These are phyloP conservation scores for Cryptocheilus praepositus DNA, from an alignment of 2,888 invertebrate species.

Conservation along the genomic window DNA sequence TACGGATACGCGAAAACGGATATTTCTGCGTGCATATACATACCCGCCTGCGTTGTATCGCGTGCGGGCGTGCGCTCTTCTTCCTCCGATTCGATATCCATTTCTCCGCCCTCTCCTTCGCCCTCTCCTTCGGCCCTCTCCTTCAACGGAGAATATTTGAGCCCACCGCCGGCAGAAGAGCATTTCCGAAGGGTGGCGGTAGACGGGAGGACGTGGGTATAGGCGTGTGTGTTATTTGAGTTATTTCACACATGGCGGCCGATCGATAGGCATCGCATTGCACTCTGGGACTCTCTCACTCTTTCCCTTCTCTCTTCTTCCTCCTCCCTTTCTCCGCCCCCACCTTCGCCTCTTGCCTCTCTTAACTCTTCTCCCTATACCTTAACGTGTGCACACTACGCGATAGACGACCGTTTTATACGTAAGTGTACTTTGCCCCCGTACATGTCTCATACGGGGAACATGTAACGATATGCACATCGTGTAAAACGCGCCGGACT, in stretches of 20 bases:
- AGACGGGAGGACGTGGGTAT: slow-evolving; percentile 15
- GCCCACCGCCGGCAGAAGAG: slow-evolving; percentile 13
- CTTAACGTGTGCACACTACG: slow-evolving; percentile 18
- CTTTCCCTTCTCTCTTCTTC: slow-evolving; percentile 9
- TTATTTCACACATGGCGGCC: slow-evolving; percentile 60
- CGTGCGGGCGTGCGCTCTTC: background rate
- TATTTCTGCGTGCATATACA: too few relatives aligned
- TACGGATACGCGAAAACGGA: too few relatives aligned
- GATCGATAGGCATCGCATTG: slow-evolving; percentile 62
- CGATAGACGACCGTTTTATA: slow-evolving; percentile 19
- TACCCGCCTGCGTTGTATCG: background rate
- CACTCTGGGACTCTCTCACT: slow-evolving; percentile 39
- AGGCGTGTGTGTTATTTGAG: slow-evolving; percentile 52
- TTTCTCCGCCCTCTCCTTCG: background rate
- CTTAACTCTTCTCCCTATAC: slow-evolving; percentile 8
- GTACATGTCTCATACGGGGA: too few relatives aligned
- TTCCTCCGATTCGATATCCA: slow-evolving; percentile 2
- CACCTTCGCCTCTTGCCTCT: slow-evolving; percentile 9
- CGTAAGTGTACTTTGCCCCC: slow-evolving; percentile 3
- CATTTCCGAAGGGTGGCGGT: slow-evolving; percentile 30
- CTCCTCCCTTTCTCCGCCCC: background rate
- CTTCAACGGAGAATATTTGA: slow-evolving; percentile 29
- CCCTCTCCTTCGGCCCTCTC: slow-evolving; percentile 10
- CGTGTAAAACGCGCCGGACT: too few relatives aligned
- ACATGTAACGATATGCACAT: too few relatives aligned